Base-by-base conservation (phyloP, 1,140 invertebrate genomes). In the Dendroctonus ponderosae region DNA sequence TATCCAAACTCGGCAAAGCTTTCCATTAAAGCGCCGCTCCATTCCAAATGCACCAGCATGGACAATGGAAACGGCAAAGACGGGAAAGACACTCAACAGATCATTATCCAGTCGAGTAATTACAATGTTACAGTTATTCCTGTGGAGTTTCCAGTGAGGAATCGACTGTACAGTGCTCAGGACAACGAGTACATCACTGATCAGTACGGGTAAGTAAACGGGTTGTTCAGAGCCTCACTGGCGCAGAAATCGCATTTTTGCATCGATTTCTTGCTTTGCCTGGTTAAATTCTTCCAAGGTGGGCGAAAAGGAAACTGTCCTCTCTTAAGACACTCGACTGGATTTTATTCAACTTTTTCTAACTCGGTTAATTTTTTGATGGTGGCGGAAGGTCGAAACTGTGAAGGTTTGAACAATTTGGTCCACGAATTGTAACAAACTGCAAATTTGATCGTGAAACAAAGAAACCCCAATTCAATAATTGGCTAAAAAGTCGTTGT, bases 91-190 rank as follows among this genome's bases (percentile, higher is more conserved):
- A 71, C 11, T 38, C 72, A 71, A 62, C 70, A 73, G 62, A 68
- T 69, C 40, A 62, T 62, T 53, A 72, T 69, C 41, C 72, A 74
- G 57, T 59, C 71, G 41, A 74, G 62, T 57, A 75, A 68, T 62
- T 75, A 75, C 53, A 70, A 70, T 64, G 72, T 74, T 7, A 74
- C 74, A 54, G 74, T 75, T 6, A 74, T 75, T 41, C 72, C 74
- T 49, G 70, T 75, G 2, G 72, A 75, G 54, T 75, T 70, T 67
- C 48, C 66, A 9, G 48, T 68, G 46, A 59, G 70, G 14, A 74
- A 71, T 62, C 65, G 72, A 14, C 40, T 68, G n/a, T 75, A 72
- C 53, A 72, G 57, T 44, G 58, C 58, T n/a, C 74, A 74, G 37
- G 66, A 71, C 57, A 43, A 68, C 44, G 72, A 74, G n/a, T 75